Evolutionary conservation across 1,140 invertebrate genomes (phyloP).

Genomic region (Zaprionus gabonicus): DNA sequence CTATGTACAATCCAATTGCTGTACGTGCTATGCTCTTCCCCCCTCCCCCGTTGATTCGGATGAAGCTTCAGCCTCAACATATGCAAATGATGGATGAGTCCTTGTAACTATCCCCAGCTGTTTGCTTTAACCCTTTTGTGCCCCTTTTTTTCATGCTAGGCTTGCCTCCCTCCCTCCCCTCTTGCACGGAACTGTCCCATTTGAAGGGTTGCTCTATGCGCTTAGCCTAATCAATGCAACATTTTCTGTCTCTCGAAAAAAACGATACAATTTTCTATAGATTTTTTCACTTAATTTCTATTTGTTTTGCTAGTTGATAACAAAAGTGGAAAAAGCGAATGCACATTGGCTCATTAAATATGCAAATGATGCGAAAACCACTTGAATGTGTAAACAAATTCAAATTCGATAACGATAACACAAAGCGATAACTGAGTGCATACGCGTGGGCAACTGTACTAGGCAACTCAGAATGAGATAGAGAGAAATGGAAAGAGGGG

Average conservation of each 20-base stretch:
- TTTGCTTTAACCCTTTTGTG: constrained; percentile 52
- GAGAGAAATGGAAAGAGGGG: not conserved
- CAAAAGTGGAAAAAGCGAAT: constrained; percentile 53
- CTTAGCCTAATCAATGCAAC: constrained; percentile 64
- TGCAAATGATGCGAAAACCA: constrained; percentile 75
- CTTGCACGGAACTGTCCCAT: constrained; percentile 19
- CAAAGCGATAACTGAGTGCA: constrained; percentile 10
- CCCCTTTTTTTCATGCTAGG: constrained; percentile 24
- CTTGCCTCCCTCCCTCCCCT: not conserved
- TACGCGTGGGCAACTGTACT: constrained; percentile 8
- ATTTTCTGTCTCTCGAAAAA: constrained; percentile 4
- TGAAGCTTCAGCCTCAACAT: constrained; percentile 31
- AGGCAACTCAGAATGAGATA: not conserved
- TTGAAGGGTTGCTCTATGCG: constrained; percentile 32
- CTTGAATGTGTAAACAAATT: constrained; percentile 78
- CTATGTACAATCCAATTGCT: constrained; percentile 52
- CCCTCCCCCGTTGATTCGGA: not conserved
- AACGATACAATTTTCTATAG: constrained; percentile 55
- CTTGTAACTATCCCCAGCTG: constrained; percentile 49
- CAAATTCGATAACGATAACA: constrained; percentile 43
- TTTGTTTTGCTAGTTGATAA: constrained; percentile 75
- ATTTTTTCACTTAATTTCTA: constrained; percentile 80
- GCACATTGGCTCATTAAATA: constrained; percentile 66
- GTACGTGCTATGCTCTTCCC: constrained; percentile 18
- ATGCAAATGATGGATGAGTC: constrained; percentile 75